Evolutionary conservation across 2,113 vertebrate genomes (phyloP), one percentile per base, ranked within the genome.

Genomic region (Trogon surrucura): DNA sequence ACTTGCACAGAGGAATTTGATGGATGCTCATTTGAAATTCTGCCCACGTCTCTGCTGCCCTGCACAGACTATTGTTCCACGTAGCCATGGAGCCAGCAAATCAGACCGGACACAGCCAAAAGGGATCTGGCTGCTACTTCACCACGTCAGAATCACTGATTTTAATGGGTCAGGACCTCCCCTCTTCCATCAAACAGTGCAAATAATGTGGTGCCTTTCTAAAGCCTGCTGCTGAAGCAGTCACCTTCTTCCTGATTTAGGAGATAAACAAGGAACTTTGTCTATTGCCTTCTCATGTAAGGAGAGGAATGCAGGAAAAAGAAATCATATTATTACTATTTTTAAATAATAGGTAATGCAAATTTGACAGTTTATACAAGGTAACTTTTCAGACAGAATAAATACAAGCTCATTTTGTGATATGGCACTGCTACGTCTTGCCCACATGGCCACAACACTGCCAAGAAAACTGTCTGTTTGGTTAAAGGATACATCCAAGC

Each of bases 41-140:
- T 92, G 91, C 47, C 80, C 94, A 95, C 53, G 51, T 96, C 72
- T 60, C 47, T 51, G 44, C 92, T 92, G 73, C 80, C 82, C 80
- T 96, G 92, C 90, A 91, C 64, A 90, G 80, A 74, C 91, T 51
- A 85, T 96, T 96, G 92, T 88, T 94, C 48, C 61, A 69, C 0
- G 21, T 80, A 93, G 83, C 60, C 89, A 93, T 92, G 95, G 93
- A 95, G 80, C 72, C 65, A 92, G 60, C 48, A 95, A 73, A 92
- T 91, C 67, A 91, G 65, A 67, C 12, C 0, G 0, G 75, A 75
- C 56, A 71, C 56, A 84, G 56, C 25, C 56, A 88, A 95, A 83
- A 93, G 30, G 34, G 69, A 71, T 90, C 60, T 81, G 73, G 69
- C 61, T 94, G 73, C 64, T 89, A 53, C 71, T 93, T 85, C 51